Evolutionary conservation across 2,888 invertebrate genomes (phyloP).

Genomic region (Vannuccia rotundouncinata): DNA sequence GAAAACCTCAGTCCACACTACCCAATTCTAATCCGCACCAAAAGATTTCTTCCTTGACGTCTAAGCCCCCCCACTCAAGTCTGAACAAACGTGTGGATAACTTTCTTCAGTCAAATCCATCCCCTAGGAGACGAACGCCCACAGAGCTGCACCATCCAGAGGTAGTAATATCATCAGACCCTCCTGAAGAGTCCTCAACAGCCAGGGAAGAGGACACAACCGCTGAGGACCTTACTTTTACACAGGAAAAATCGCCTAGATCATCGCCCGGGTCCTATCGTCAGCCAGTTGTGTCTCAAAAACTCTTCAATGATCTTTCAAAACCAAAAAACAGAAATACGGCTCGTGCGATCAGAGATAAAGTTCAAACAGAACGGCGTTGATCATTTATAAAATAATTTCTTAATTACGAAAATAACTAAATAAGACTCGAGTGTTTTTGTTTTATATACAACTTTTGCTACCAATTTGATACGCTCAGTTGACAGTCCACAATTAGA

Average conservation of each 20-base stretch:
- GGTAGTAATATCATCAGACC: neutral
- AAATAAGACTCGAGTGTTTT: too few species aligned
- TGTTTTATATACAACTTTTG: too few species aligned
- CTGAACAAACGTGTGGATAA: neutral
- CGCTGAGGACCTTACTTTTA: neutral
- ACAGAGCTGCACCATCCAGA: too few species aligned
- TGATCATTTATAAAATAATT: too few species aligned
- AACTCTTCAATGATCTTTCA: neutral
- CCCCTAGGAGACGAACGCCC: too few species aligned
- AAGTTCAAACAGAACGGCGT: neutral
- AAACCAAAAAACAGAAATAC: neutral
- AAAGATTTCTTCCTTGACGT: neutral
- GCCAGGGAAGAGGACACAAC: too few species aligned
- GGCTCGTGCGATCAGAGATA: neutral
- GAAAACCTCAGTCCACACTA: too few species aligned
- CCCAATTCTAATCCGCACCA: slow-evolving; percentile 2
- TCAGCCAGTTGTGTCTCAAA: neutral
- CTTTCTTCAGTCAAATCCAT: neutral
- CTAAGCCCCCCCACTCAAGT: neutral
- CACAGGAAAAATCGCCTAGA: neutral
- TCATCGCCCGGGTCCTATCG: neutral
- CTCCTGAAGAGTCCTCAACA: too few species aligned
- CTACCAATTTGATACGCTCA: too few species aligned
- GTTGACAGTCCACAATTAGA: too few species aligned
- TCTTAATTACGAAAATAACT: too few species aligned